A percentile compares a stretch with the other conserved stretches of the same genome.
These are phyloP conservation scores for Agrochola circellaris DNA, from an alignment of 2,888 invertebrate genomes.

Conservation along the genomic window DNA sequence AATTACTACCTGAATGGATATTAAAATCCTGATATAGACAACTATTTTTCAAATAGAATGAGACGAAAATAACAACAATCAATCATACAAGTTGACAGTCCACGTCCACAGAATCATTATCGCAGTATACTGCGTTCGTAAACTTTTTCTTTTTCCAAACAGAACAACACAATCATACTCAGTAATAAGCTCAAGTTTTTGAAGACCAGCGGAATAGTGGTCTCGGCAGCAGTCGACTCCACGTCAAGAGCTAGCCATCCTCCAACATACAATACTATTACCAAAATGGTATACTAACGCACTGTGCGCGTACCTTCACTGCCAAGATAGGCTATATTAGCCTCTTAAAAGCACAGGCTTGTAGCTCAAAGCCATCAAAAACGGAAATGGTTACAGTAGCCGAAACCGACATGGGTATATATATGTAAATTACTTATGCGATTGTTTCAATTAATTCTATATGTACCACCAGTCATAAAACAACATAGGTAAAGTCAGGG, in stretches of 20 bases:
- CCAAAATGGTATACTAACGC: not conserved
- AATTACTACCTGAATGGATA: not conserved
- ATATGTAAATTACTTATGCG: no score
- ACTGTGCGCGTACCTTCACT: not conserved
- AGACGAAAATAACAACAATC: not conserved
- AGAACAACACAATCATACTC: no score
- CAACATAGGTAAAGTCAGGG: not conserved
- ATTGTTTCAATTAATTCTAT: not conserved
- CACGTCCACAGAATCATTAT: not conserved
- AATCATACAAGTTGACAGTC: not conserved
- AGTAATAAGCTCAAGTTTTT: no score
- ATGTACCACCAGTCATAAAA: not conserved
- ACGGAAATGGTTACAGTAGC: not conserved
- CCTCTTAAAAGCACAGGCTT: not conserved
- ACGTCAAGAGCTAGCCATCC: not conserved
- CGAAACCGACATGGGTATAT: no score
- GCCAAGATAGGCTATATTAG: not conserved
- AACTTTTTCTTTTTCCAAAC: not conserved
- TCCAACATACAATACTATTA: not conserved
- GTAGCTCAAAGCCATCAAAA: not conserved
- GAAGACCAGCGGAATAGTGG: no score
- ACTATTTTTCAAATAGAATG: not conserved
- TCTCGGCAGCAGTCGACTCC: no score
- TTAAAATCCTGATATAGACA: not conserved
- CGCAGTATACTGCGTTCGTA: not conserved